Percentiles rank a stretch among this genome's conserved stretches.
These are phyloP conservation scores for Malacoctenus gilli DNA, from an alignment of 2,797 vertebrate species.

Conservation along the genomic window DNA sequence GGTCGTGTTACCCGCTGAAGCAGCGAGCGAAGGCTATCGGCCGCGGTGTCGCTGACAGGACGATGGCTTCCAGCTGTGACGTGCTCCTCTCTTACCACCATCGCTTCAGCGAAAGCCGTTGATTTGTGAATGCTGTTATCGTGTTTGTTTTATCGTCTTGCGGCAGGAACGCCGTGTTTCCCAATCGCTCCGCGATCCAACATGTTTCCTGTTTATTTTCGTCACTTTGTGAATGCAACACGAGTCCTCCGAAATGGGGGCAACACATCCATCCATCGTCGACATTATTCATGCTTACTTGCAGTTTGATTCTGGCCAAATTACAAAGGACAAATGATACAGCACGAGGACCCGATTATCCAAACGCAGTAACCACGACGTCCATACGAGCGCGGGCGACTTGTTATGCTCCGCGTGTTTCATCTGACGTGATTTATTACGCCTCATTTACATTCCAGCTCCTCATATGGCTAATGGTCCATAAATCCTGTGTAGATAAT, in stretches of 20 bases:
- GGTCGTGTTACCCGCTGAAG: background rate
- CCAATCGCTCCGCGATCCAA: conserved; percentile 1
- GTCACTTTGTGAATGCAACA: conserved; percentile 45
- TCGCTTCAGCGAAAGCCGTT: too few relatives aligned
- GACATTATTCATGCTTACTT: conserved; percentile 47
- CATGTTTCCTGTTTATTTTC: conserved; percentile 29
- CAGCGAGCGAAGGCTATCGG: too few relatives aligned
- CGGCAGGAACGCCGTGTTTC: background rate
- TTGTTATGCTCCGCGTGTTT: conserved; percentile 66
- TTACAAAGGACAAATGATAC: conserved; percentile 61
- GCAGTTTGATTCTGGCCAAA: conserved; percentile 44
- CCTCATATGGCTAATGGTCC: conserved; percentile 71
- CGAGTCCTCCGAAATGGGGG: conserved; percentile 47
- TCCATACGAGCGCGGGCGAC: conserved; percentile 54
- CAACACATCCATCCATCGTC: conserved; percentile 31
- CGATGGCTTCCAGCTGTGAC: too few relatives aligned
- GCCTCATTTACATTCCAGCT: conserved; percentile 74
- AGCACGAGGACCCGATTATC: conserved; percentile 64
- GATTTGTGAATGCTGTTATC: too few relatives aligned
- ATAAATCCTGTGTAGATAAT: conserved; percentile 76
- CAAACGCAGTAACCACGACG: conserved; percentile 58
- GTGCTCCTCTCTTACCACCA: too few relatives aligned
- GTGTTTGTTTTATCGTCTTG: background rate
- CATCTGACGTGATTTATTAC: conserved; percentile 74
- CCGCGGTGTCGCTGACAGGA: too few relatives aligned